These are phyloP conservation scores for Pangasianodon gigas DNA, from an alignment of 2,113 vertebrate genomes.

Conservation along the genomic window DNA sequence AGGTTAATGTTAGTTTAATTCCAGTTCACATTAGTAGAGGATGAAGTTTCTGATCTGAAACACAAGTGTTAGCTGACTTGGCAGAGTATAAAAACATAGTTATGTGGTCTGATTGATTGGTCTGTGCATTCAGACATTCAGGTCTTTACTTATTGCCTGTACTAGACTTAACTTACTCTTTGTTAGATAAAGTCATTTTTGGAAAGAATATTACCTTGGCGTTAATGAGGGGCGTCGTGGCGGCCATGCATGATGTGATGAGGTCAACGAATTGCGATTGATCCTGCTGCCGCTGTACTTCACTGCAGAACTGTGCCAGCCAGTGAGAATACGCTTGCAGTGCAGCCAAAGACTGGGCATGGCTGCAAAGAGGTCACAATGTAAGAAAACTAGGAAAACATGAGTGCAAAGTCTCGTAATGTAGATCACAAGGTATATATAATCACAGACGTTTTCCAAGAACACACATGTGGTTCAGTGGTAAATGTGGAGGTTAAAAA, in stretches of 20 bases:
- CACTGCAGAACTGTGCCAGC: conserved; percentile 94
- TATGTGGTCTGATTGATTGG: not conserved
- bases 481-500: too few relatives aligned
- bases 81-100: not conserved
- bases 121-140: not conserved
- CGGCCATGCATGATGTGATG: conserved; percentile 89
- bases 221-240: conserved; percentile 90
- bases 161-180: too few relatives aligned
- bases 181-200: not conserved
- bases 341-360: conserved; percentile 94
- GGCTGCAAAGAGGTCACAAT: conserved; percentile 69
- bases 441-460: not conserved
- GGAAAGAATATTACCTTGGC: conserved; percentile 78
- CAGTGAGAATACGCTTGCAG: conserved; percentile 95
- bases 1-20: not conserved
- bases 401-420: not conserved
- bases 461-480: not conserved
- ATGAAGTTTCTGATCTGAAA: not conserved
- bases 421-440: not conserved
- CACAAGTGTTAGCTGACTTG: not conserved
- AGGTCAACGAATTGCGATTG: conserved; percentile 88
- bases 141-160: not conserved
- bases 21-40: not conserved
- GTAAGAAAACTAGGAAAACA: not conserved
- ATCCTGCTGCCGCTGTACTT: conserved; percentile 91